Evolutionary conservation across 1,140 invertebrate species (phyloP), one percentile per base, ranked within the genome.

Genomic region (Periplaneta americana): DNA sequence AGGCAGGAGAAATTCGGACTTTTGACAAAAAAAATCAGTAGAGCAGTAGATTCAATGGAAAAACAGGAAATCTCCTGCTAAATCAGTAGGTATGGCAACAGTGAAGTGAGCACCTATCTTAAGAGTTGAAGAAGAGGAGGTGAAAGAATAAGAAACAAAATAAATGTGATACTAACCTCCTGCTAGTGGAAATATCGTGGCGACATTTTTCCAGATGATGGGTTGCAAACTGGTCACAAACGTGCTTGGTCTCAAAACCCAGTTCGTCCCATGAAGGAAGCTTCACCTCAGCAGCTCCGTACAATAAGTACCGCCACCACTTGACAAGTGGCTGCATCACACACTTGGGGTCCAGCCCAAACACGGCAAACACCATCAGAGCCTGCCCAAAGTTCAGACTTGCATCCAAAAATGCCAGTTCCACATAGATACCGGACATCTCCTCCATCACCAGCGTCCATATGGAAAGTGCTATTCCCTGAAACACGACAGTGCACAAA

Each of bases 321-420:
- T 92, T 93, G 11, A 93, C 85, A 2, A 93, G 83, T 0, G 95
- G 94, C 78, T 92, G 87, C 11, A 95, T 85, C 9, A 97, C 89
- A 81, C 94, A 91, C 83, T 93, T 93, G 10, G 93, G 92, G 87
- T 98, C 95, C 34, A 94, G 92, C 85, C 93, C 97, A 89, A 98
- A 98, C 15, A 98, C 92, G 13, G 94, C 92, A 84, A 98, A 94
- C 33, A 95, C 92, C 82, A 97, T 92, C 57, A 97, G 88, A 48
- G 94, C 95, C 88, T 98, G 97, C 1, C 97, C 97, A 88, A 96
- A 96, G 86, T 95, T 96, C 0, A 98, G 90, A 39, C 95, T 94
- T 28, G 95, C 93, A 88, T 98, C 96, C 34, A 99, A 88, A 87
- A 98, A 98, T 84, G 96, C 93, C 32, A 99, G 88, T 88, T 98